These are phyloP conservation scores for Tenthredo mesomela DNA, from an alignment of 2,888 invertebrate species.

Conservation along the genomic window DNA sequence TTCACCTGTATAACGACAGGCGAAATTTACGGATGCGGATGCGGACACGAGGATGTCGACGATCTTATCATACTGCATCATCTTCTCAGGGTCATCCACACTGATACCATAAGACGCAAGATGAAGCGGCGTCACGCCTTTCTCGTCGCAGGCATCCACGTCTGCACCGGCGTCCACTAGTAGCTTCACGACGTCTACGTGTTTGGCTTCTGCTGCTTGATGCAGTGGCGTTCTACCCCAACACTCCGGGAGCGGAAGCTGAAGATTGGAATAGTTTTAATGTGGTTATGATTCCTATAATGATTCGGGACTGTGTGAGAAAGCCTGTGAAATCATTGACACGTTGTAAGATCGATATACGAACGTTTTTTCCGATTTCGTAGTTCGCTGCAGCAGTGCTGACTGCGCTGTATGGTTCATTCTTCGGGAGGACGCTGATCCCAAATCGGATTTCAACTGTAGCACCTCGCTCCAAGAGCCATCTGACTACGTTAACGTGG, in stretches of 20 bases:
- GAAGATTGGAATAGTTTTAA: not conserved
- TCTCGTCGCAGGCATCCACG: constrained; percentile 72
- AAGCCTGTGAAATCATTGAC: not conserved
- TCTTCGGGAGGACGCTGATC: constrained; percentile 43
- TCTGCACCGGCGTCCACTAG: constrained; percentile 56
- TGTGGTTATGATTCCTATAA: too few species aligned
- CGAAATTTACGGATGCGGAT: constrained; percentile 60
- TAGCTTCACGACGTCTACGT: constrained; percentile 69
- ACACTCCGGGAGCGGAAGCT: constrained; percentile 73
- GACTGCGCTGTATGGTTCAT: constrained; percentile 41
- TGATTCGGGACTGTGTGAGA: not conserved
- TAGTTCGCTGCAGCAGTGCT: not conserved
- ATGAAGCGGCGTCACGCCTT: constrained; percentile 74
- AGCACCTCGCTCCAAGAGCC: constrained; percentile 63
- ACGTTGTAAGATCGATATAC: not conserved
- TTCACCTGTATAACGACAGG: constrained; percentile 63
- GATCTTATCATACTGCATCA: constrained; percentile 70
- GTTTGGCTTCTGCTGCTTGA: constrained; percentile 72
- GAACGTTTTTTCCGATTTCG: constrained; percentile 58
- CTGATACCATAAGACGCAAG: constrained; percentile 72
- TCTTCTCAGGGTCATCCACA: constrained; percentile 56
- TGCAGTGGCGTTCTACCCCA: constrained; percentile 75
- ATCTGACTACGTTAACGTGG: constrained; percentile 63
- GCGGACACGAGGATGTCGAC: constrained; percentile 70
- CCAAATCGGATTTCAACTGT: constrained; percentile 57